These are phyloP conservation scores for Brachymystax lenok DNA, from an alignment of 2,797 vertebrate species.

Conservation along the genomic window DNA sequence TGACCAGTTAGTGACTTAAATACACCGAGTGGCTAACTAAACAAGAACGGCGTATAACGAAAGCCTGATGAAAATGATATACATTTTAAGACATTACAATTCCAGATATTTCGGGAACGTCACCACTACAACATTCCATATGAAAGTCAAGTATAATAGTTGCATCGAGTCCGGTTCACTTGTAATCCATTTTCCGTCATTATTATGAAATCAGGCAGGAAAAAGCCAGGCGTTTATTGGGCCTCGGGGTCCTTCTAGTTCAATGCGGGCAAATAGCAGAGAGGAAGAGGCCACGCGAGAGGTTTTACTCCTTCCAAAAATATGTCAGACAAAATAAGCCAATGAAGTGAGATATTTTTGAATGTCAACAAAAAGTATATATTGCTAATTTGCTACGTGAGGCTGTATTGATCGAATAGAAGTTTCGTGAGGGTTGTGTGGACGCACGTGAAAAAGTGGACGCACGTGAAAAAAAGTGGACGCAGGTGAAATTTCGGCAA, in stretches of 20 bases:
- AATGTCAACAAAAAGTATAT: no score
- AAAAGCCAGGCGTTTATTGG: background rate
- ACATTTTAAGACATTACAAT: background rate
- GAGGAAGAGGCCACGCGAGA: no score
- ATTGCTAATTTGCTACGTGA: no score
- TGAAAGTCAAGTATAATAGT: background rate
- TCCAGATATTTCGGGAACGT: background rate
- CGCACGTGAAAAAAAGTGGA: no score
- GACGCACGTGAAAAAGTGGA: no score
- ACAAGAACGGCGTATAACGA: conserved; percentile 39
- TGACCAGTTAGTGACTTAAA: conserved; percentile 10
- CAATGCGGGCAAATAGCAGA: conserved; percentile 8
- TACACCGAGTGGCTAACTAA: conserved; percentile 47
- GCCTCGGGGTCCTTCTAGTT: conserved; percentile 14
- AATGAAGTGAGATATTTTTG: no score
- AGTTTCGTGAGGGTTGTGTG: no score
- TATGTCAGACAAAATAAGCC: no score
- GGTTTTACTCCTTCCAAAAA: no score
- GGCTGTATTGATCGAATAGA: no score
- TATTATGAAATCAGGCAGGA: background rate
- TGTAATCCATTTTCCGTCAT: background rate
- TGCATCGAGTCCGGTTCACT: background rate
- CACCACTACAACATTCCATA: background rate
- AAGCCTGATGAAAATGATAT: conserved; percentile 53
- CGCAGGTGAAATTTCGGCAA: no score